A percentile compares a stretch with the other conserved stretches of the same genome.
Conservation (phyloP, 92 coral and sea anemone species). For the Blastomussa wellsi region DNA sequence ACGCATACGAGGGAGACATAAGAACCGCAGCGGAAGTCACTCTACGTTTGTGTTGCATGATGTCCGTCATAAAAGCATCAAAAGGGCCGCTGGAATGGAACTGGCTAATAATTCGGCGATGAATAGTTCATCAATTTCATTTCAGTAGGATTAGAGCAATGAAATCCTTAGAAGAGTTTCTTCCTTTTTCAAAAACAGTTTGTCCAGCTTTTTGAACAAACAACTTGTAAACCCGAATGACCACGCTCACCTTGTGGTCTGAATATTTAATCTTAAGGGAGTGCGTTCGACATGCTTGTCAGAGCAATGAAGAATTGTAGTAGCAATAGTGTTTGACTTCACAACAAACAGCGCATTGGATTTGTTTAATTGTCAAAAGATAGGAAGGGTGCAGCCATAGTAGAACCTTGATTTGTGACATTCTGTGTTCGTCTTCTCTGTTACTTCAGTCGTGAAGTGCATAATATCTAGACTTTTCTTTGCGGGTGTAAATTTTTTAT, state of each 20-base stretch:
- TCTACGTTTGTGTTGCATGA: constrained; percentile 34
- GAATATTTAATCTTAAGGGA: background rate
- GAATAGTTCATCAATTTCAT: constrained; percentile 2
- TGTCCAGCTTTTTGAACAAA: background rate
- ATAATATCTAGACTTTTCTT: too few species aligned
- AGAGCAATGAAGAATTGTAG: too few species aligned
- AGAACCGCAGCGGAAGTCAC: constrained; percentile 14
- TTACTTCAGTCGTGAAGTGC: too few species aligned
- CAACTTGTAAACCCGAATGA: constrained; percentile 4
- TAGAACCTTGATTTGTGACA: too few species aligned
- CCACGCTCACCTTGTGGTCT: background rate
- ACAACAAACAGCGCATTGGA: too few species aligned
- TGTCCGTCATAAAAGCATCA: constrained; percentile 3
- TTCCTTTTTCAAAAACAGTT: background rate
- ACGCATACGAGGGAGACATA: background rate
- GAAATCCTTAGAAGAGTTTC: background rate
- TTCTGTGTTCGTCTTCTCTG: too few species aligned
- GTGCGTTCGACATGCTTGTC: too few species aligned
- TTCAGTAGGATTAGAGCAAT: constrained; percentile 7
- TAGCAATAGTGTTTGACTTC: too few species aligned
- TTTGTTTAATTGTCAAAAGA: too few species aligned
- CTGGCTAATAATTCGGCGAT: background rate
- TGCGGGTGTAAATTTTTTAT: too few species aligned
- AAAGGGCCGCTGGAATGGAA: constrained; percentile 10
- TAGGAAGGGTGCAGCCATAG: too few species aligned